Percentiles rank a stretch among this genome's conserved stretches.
Conservation (phyloP, 2,113 vertebrate species). For the Tiliqua scincoides region DNA sequence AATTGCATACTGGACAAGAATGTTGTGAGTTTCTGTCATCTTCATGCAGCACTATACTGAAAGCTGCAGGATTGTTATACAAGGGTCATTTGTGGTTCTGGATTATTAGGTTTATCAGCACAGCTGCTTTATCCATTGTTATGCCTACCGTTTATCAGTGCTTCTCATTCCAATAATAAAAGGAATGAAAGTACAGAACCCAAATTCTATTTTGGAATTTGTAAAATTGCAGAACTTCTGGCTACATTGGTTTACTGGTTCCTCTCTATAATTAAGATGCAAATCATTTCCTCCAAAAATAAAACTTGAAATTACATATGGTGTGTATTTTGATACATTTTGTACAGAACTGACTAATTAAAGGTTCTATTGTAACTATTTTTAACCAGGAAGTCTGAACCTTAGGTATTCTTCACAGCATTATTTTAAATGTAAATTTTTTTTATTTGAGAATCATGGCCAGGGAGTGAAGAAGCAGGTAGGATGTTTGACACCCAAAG, state of each 20-base stretch:
- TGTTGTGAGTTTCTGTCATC: background rate
- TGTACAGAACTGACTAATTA: constrained; percentile 12
- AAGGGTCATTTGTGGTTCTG: background rate
- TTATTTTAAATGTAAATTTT: constrained; percentile 17
- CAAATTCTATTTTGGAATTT: constrained; percentile 42
- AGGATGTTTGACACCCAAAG: too few species aligned
- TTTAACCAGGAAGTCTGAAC: background rate
- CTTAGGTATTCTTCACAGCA: background rate
- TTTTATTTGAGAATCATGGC: background rate
- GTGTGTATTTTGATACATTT: constrained; percentile 14
- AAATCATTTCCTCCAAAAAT: constrained; percentile 40
- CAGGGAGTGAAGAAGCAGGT: background rate
- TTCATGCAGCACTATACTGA: background rate
- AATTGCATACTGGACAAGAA: background rate
- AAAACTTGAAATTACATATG: constrained; percentile 28
- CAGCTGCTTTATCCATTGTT: constrained; percentile 12
- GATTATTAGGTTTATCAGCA: background rate
- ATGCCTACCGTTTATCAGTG: background rate
- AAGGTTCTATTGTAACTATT: background rate
- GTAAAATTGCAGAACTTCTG: constrained; percentile 40
- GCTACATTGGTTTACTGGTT: constrained; percentile 26
- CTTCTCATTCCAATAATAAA: constrained; percentile 37
- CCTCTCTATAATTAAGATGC: constrained; percentile 46
- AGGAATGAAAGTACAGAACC: constrained; percentile 15
- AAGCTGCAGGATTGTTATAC: constrained; percentile 2